phyloP scores from a whole-genome alignment of 2,797 vertebrate genomes.

The Lepus oiostolus region DNA sequence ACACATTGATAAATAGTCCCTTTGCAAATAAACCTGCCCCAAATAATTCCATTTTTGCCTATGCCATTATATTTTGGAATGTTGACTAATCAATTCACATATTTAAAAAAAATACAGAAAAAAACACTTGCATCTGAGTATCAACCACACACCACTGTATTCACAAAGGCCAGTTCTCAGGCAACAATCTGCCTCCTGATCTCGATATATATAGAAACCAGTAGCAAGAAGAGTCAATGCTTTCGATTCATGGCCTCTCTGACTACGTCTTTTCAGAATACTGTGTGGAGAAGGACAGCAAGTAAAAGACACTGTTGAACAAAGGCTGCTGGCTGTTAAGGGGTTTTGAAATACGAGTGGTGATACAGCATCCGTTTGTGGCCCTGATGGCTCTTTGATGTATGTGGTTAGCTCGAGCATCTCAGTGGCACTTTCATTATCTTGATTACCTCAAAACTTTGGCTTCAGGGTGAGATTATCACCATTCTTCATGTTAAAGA shows the following conservation, averaged over 20 bases:
- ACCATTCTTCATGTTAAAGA: not conserved
- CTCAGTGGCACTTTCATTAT: not conserved
- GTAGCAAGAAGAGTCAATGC: slow-evolving; percentile 12
- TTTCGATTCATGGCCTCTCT: not conserved
- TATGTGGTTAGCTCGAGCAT: not conserved
- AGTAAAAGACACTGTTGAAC: slow-evolving; percentile 16
- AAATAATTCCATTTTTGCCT: not conserved
- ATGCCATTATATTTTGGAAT: not conserved
- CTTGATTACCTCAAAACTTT: slow-evolving; percentile 4
- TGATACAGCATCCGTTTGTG: not conserved
- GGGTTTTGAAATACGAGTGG: not conserved
- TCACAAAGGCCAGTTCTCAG: slow-evolving; percentile 53
- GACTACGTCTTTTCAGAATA: slow-evolving; percentile 27
- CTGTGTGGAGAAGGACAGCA: slow-evolving; percentile 15
- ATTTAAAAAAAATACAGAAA: slow-evolving; percentile 30
- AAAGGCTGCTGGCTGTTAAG: not conserved
- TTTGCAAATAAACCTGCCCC: not conserved
- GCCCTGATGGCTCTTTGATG: not conserved
- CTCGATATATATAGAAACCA: not conserved
- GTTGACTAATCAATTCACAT: not conserved
- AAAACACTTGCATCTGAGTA: not conserved
- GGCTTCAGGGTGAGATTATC: not conserved
- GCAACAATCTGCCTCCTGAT: slow-evolving; percentile 34
- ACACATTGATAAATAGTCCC: not conserved
- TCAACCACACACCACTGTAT: not conserved